Conservation (phyloP, 1,140 invertebrate species). For the Sipha flava region DNA sequence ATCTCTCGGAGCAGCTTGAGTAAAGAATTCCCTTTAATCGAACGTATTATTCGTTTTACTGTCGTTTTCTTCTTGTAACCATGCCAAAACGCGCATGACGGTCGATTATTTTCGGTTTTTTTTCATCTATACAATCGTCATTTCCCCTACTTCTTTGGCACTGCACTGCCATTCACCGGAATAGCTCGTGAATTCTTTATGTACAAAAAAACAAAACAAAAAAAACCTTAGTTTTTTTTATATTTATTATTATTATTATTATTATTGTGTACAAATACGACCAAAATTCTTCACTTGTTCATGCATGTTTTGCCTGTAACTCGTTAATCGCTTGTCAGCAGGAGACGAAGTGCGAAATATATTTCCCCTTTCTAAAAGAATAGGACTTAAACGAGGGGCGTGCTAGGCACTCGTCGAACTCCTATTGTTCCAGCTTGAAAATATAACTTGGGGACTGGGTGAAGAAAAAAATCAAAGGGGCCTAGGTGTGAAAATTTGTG, state of each 20-base stretch:
- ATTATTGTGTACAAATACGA: neutral
- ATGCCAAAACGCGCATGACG: neutral
- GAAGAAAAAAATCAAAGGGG: conserved; percentile 7
- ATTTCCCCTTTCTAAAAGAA: conserved; percentile 22
- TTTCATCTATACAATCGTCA: neutral
- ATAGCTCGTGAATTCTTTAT: neutral
- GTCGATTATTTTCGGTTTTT: neutral
- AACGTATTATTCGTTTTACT: neutral
- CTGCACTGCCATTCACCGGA: neutral
- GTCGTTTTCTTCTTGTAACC: neutral
- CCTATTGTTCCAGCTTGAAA: conserved; percentile 1
- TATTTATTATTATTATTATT: neutral
- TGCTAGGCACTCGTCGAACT: conserved; percentile 5
- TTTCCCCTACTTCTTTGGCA: neutral
- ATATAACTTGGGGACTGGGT: neutral
- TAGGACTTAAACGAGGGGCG: conserved; percentile 21
- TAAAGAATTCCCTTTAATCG: neutral
- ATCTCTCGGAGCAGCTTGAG: neutral
- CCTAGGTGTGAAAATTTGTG: conserved; percentile 6
- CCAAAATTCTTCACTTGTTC: neutral
- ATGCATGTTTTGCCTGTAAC: conserved; percentile 4
- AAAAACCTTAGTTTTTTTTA: neutral
- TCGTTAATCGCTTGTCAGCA: conserved; percentile 27
- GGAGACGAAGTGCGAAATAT: conserved; percentile 23
- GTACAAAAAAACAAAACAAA: neutral